Conservation (phyloP, 1,140 invertebrate genomes). For the Dendrolimus kikuchii region DNA sequence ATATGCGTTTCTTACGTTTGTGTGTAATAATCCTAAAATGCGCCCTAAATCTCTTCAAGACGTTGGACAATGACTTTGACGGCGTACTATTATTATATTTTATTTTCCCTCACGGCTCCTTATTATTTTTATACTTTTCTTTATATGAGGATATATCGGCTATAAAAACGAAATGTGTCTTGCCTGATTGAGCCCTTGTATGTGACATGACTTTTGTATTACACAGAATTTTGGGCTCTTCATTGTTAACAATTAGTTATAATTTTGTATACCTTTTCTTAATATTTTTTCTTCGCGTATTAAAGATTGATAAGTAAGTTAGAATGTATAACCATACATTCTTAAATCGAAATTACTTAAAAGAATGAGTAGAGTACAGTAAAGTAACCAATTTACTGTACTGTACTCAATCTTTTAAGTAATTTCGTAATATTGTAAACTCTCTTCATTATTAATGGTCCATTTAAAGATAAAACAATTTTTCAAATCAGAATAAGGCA, state of each 20-base stretch:
- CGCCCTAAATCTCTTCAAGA: constrained; percentile 44
- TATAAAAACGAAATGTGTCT: constrained; percentile 60
- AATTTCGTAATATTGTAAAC: too few species aligned
- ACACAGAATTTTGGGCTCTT: constrained; percentile 3
- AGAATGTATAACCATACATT: too few species aligned
- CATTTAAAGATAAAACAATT: too few species aligned
- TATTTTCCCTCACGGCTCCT: constrained; percentile 55
- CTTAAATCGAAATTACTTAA: too few species aligned
- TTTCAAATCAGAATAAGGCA: too few species aligned
- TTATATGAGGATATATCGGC: constrained; percentile 54
- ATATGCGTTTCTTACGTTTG: constrained; percentile 11
- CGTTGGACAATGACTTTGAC: constrained; percentile 41
- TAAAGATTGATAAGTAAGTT: too few species aligned
- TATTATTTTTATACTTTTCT: constrained; percentile 65
- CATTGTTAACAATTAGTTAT: too few species aligned
- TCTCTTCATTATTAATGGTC: too few species aligned
- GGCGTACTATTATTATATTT: constrained; percentile 53
- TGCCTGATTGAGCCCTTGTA: constrained; percentile 53
- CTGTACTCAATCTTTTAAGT: too few species aligned
- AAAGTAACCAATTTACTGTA: too few species aligned
- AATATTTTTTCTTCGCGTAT: background rate
- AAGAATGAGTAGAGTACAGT: too few species aligned
- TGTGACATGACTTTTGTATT: constrained; percentile 32
- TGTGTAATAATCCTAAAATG: constrained; percentile 33
- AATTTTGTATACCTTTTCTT: background rate